Conservation (phyloP, 2,797 vertebrate species). For the Anguilla anguilla region DNA sequence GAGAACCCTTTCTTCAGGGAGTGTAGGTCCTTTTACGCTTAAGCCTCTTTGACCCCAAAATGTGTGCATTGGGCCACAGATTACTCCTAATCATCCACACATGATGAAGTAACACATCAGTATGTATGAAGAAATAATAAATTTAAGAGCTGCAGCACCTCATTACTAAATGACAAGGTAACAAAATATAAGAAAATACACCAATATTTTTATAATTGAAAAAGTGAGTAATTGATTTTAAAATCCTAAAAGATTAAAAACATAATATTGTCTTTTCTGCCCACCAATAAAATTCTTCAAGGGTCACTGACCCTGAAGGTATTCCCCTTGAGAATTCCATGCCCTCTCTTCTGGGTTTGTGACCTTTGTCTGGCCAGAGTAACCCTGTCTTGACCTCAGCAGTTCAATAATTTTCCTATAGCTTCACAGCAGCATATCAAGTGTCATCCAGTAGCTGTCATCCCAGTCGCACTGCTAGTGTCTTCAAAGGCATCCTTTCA, state of each 20-base stretch:
- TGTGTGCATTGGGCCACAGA: background rate
- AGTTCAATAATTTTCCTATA: conserved; percentile 51
- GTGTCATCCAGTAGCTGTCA: conserved; percentile 71
- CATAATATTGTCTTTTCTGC: conserved; percentile 62
- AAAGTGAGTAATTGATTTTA: background rate
- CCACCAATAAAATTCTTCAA: conserved; percentile 42
- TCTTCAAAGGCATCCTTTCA: conserved; percentile 53
- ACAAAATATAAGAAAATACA: background rate
- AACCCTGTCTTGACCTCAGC: conserved; percentile 62
- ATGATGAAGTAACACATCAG: background rate
- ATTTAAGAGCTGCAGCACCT: background rate
- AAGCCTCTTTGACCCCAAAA: background rate
- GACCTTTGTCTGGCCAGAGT: conserved; percentile 53
- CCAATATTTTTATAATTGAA: background rate
- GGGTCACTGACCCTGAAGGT: conserved; percentile 63
- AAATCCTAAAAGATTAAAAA: conserved; percentile 15
- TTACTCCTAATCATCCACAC: background rate
- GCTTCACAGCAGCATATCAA: conserved; percentile 71
- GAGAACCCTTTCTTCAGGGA: no score
- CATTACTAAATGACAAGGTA: background rate
- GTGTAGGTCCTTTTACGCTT: no score
- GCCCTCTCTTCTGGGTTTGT: conserved; percentile 59
- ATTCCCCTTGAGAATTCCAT: conserved; percentile 68
- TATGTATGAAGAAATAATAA: background rate
- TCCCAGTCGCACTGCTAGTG: conserved; percentile 36